Base-by-base conservation (phyloP, 1,140 invertebrate genomes). In the Saccostrea cuccullata region DNA sequence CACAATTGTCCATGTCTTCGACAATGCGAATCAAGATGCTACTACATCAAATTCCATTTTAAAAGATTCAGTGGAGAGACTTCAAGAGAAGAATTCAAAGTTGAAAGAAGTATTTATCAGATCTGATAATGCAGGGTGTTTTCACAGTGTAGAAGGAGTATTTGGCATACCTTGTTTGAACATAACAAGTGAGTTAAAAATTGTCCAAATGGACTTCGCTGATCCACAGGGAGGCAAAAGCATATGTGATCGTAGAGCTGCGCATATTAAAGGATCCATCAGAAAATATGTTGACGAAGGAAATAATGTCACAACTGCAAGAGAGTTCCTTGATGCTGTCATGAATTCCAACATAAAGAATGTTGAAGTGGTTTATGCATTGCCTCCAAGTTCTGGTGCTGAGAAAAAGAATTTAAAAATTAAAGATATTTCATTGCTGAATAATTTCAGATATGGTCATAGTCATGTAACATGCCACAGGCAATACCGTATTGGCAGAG, bases 1-100 rank as follows among this genome's bases (percentile, higher is more conserved):
- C 55, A 87, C 86, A 5, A 55, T 87, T 26, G 47, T 87, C 20
- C 86, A 87, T 55, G 83, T 87, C 60, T 87, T 87, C 47, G 77
- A 87, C 55, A 83, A 60, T 87, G 86, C 86, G 40, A 83, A 55
- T n/a, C 73, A 87, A 47, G 73, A 87, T 82, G 70, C 67, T 26
- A 26, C 30, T 40, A 87, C 86, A 8, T 87, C 86, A 55, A 87
- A 87, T 82, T 70, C 70, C 8, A 56, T 82, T n/a, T 36, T 87
- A 5, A 82, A 56, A 13, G 55, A 82, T 26, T 23, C 15, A 9
- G 2, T 87, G 12, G 47, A 56, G 11, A 20, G 13, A 8, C 55
- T 87, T 12, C 5, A 55, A 40, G 2, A 23, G 11, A 77, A 47
- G n/a, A 87, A 87, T 15, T 70, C 55, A 82, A 36, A 11, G n/a